These are phyloP conservation scores for Brachionus sp. DNA, from an alignment of 1,140 invertebrate species.

Conservation along the genomic window DNA sequence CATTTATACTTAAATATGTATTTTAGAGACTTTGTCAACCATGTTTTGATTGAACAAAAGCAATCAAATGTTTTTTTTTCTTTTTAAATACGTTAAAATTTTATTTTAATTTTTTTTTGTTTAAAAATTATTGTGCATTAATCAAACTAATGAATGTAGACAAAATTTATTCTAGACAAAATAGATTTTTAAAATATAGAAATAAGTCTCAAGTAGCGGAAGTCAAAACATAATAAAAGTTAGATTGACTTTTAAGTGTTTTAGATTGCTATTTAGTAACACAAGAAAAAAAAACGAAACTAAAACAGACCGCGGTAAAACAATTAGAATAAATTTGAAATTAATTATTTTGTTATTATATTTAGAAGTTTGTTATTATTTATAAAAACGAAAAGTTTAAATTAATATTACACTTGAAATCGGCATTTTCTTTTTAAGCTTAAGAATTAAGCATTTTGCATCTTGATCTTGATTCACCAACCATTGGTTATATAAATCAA, in stretches of 20 bases:
- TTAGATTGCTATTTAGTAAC: neutral
- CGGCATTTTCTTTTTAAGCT: neutral
- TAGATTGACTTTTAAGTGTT: neutral
- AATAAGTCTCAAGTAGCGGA: neutral
- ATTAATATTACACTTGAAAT: conserved; percentile 16
- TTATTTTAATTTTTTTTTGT: neutral
- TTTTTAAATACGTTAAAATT: neutral
- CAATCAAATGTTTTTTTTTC: neutral
- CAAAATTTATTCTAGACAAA: neutral
- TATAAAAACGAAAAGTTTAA: neutral
- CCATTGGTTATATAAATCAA: conserved; percentile 38
- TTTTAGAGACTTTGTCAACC: neutral
- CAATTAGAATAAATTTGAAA: conserved; percentile 19
- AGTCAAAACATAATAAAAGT: neutral
- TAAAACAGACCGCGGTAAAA: neutral
- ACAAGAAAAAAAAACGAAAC: neutral
- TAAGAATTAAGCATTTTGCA: neutral
- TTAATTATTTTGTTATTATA: conserved; percentile 19
- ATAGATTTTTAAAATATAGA: neutral
- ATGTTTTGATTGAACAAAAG: neutral
- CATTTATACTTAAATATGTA: neutral
- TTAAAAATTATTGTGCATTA: neutral
- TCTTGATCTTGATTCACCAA: neutral
- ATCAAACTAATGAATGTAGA: neutral
- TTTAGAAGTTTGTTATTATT: conserved; percentile 21